These are phyloP conservation scores for Nasonovia ribisnigri DNA, from an alignment of 2,888 invertebrate species.

Conservation along the genomic window DNA sequence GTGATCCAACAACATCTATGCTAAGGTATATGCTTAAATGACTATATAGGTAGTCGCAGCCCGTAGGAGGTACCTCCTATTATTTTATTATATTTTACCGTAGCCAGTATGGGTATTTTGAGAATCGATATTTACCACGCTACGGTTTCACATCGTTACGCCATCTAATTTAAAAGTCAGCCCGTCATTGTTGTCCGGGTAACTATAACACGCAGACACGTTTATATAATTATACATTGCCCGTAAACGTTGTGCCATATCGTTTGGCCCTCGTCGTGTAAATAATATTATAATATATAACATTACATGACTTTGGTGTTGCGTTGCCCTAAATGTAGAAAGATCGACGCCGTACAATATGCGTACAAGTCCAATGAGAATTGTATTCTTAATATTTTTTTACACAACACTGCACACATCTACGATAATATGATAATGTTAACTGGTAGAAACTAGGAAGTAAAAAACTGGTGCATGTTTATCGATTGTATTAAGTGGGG, in stretches of 20 bases:
- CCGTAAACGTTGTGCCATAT: too few species aligned
- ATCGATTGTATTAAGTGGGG: conserved; percentile 27
- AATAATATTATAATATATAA: too few species aligned
- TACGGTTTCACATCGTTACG: not conserved
- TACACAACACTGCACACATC: not conserved
- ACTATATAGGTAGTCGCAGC: not conserved
- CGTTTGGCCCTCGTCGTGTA: too few species aligned
- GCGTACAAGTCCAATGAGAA: not conserved
- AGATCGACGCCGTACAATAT: conserved; percentile 13
- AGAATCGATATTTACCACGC: not conserved
- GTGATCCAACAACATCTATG: not conserved
- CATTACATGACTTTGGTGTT: not conserved
- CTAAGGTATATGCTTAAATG: not conserved
- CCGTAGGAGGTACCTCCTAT: not conserved
- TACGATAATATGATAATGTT: not conserved
- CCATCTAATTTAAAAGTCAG: not conserved
- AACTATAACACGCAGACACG: not conserved
- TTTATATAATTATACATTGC: not conserved
- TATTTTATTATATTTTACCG: not conserved
- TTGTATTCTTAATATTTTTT: not conserved
- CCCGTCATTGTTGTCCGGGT: not conserved
- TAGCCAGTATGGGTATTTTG: not conserved
- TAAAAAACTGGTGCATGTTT: conserved; percentile 26
- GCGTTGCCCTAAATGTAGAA: not conserved
- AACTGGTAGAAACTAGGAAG: not conserved